Evolutionary conservation across 2,888 invertebrate species (phyloP).

Genomic region (Caenorhabditis sp.): DNA sequence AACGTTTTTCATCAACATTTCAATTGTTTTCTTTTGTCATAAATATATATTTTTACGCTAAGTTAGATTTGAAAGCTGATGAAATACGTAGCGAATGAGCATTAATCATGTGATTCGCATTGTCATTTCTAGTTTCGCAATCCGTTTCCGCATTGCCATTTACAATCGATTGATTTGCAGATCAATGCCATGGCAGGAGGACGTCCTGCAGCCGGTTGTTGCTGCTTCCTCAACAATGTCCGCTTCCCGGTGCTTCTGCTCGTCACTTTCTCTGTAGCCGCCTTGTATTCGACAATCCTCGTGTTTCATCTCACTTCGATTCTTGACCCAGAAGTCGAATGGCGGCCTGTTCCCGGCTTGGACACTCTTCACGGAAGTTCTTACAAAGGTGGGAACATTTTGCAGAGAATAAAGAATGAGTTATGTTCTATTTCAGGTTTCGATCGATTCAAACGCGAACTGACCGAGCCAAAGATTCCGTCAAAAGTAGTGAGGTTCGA

Average conservation of each 20-base stretch:
- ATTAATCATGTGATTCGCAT: not conserved
- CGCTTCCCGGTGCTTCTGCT: slow-evolving; percentile 66
- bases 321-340: slow-evolving; percentile 43
- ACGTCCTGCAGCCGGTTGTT: slow-evolving; percentile 60
- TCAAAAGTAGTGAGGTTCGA: slow-evolving; percentile 45
- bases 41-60: too few relatives aligned
- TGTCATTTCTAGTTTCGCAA: not conserved
- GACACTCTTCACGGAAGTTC: slow-evolving; percentile 54
- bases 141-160: not conserved
- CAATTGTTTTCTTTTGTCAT: too few relatives aligned
- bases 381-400: slow-evolving; percentile 27
- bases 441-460: slow-evolving; percentile 33
- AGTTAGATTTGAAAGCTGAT: too few relatives aligned
- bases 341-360: slow-evolving; percentile 51
- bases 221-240: slow-evolving; percentile 65
- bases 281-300: slow-evolving; percentile 68
- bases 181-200: slow-evolving; percentile 55
- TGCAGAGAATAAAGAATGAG: not conserved
- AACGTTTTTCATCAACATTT: too few relatives aligned
- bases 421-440: slow-evolving; percentile 6
- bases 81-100: not conserved
- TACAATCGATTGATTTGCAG: slow-evolving; percentile 1
- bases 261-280: slow-evolving; percentile 58
- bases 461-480: slow-evolving; percentile 2
- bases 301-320: slow-evolving; percentile 70